Conservation (phyloP, 1,140 invertebrate species). For the Bombus sylvicola region DNA sequence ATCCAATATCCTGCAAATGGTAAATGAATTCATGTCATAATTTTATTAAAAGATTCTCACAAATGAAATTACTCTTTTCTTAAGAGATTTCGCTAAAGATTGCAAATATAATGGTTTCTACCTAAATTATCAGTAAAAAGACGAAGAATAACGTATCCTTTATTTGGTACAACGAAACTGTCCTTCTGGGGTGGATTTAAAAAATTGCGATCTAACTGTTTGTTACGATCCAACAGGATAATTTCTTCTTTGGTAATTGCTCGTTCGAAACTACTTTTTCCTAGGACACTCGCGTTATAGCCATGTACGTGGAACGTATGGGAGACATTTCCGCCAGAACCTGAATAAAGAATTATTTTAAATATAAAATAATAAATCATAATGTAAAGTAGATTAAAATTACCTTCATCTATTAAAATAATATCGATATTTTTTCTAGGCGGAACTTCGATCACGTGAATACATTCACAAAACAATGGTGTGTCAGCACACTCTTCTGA, state of each 20-base stretch:
- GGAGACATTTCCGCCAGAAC: constrained; percentile 66
- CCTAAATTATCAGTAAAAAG: constrained; percentile 72
- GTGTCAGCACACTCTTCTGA: constrained; percentile 61
- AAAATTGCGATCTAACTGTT: constrained; percentile 78
- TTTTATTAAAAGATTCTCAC: not conserved
- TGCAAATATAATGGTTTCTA: constrained; percentile 24
- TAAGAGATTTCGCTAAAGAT: not conserved
- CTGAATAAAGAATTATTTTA: constrained; percentile 41
- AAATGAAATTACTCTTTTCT: too few relatives aligned
- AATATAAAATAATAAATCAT: not conserved
- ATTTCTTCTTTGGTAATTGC: constrained; percentile 66
- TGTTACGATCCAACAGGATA: constrained; percentile 72
- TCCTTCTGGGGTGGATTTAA: constrained; percentile 68
- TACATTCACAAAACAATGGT: constrained; percentile 70
- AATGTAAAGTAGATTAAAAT: not conserved
- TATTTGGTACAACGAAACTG: constrained; percentile 73
- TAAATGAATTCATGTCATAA: not conserved
- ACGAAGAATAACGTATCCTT: constrained; percentile 70
- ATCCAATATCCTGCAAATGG: constrained; percentile 69
- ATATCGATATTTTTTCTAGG: constrained; percentile 62
- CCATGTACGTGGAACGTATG: constrained; percentile 71
- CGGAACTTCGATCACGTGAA: constrained; percentile 66
- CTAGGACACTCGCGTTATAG: constrained; percentile 65
- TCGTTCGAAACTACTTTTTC: constrained; percentile 50
- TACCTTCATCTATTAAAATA: constrained; percentile 72